Evolutionary conservation across 2,797 vertebrate genomes (phyloP).

Genomic region (Pogoniulus pusillus): DNA sequence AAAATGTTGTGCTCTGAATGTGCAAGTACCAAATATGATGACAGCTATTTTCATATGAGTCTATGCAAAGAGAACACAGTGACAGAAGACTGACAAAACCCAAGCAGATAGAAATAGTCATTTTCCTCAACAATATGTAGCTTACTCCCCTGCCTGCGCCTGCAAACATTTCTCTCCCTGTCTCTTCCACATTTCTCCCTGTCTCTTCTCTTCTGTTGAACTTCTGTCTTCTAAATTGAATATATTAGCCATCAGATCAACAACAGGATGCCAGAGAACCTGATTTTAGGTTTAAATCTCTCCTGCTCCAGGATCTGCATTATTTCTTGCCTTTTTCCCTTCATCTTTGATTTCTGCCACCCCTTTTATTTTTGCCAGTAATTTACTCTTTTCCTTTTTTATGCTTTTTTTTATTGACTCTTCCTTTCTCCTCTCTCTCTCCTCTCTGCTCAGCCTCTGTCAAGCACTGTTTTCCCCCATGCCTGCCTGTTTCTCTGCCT

Average conservation of each 20-base stretch:
- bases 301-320: rapidly evolving
- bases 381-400: neutral
- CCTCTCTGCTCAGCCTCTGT: neutral
- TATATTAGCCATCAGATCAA: neutral
- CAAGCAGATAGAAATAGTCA: neutral
- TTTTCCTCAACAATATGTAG: neutral
- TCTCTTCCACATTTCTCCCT: neutral
- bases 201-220: neutral
- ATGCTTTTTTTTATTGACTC: neutral
- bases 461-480: neutral
- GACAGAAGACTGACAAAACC: neutral
- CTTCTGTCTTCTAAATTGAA: neutral
- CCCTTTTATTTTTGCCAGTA: neutral
- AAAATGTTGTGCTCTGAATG: neutral
- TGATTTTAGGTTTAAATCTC: neutral
- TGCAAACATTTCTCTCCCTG: neutral
- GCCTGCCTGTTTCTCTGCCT: neutral
- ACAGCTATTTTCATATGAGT: conserved; percentile 4
- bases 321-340: neutral
- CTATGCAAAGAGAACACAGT: neutral
- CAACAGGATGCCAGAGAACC: neutral
- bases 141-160: neutral
- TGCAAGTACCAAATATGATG: neutral
- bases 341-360: neutral
- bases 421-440: neutral